A percentile compares a stretch with the other conserved stretches of the same genome.
These are phyloP conservation scores for Merops nubicus DNA, from an alignment of 2,113 vertebrate genomes.

Conservation along the genomic window DNA sequence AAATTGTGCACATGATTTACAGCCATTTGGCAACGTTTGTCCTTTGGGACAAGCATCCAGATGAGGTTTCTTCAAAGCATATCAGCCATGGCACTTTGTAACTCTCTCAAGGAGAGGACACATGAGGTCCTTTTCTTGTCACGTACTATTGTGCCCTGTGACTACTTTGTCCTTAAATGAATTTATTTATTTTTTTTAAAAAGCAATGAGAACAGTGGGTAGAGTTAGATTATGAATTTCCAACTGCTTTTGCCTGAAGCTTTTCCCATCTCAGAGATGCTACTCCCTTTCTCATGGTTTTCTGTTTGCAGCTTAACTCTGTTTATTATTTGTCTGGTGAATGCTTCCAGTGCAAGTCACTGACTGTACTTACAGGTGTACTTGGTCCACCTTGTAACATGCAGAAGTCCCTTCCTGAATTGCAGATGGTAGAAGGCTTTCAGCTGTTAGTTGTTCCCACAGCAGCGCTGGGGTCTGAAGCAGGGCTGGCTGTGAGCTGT, in stretches of 20 bases:
- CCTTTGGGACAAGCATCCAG: background rate
- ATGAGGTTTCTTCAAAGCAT: background rate
- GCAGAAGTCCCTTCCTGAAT: background rate
- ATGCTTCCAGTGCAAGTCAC: background rate
- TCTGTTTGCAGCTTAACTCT: background rate
- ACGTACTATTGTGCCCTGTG: background rate
- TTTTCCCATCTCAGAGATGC: background rate
- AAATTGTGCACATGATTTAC: background rate
- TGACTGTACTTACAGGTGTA: background rate
- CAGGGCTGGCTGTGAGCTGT: background rate
- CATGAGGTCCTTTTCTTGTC: background rate
- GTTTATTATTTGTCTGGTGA: background rate
- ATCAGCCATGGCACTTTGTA: background rate
- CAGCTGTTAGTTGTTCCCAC: background rate
- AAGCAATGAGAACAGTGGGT: background rate
- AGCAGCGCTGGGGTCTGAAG: background rate
- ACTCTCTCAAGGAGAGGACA: background rate
- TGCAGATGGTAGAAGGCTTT: background rate
- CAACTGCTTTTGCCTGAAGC: background rate
- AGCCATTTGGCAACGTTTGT: background rate
- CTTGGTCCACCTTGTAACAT: background rate
- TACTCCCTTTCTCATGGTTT: background rate
- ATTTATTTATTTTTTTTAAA: background rate
- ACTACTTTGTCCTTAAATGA: background rate
- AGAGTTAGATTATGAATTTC: background rate